A percentile compares a stretch with the other conserved stretches of the same genome.
phyloP scores from a whole-genome alignment of 2,797 vertebrate species.

The Cephalopachus bancanus region DNA sequence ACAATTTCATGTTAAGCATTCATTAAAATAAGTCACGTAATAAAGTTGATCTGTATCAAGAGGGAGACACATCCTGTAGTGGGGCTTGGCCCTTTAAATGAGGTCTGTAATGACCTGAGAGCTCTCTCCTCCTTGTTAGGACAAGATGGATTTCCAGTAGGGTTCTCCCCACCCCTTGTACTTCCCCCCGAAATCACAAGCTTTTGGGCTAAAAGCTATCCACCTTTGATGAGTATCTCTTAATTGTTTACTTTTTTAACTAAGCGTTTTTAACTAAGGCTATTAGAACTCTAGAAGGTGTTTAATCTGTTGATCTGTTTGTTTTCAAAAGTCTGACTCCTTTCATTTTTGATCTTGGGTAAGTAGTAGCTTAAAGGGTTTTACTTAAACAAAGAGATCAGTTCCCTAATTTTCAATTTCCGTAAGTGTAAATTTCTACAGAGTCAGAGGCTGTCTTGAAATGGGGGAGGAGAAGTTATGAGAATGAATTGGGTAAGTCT shows the following conservation, averaged over 20 bases:
- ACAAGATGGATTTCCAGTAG: conserved; percentile 58
- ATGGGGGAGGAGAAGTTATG: not conserved
- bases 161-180: not conserved
- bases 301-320: conserved; percentile 80
- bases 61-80: conserved; percentile 28
- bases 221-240: conserved; percentile 80
- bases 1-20: conserved; percentile 58
- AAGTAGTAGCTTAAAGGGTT: conserved; percentile 75
- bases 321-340: conserved; percentile 77
- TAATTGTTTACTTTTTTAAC: conserved; percentile 79
- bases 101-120: conserved; percentile 29
- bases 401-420: conserved; percentile 74
- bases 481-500: conserved; percentile 37
- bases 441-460: conserved; percentile 43
- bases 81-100: conserved; percentile 32
- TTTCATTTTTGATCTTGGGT: conserved; percentile 77
- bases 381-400: conserved; percentile 64
- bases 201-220: conserved; percentile 64
- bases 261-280: conserved; percentile 77
- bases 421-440: conserved; percentile 30
- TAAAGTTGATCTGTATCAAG: conserved; percentile 69
- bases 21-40: conserved; percentile 73
- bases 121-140: conserved; percentile 63
- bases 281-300: conserved; percentile 76
- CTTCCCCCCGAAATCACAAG: conserved; percentile 45